Conservation (phyloP, 2,888 invertebrate genomes). For the Cremastinae sp. region DNA sequence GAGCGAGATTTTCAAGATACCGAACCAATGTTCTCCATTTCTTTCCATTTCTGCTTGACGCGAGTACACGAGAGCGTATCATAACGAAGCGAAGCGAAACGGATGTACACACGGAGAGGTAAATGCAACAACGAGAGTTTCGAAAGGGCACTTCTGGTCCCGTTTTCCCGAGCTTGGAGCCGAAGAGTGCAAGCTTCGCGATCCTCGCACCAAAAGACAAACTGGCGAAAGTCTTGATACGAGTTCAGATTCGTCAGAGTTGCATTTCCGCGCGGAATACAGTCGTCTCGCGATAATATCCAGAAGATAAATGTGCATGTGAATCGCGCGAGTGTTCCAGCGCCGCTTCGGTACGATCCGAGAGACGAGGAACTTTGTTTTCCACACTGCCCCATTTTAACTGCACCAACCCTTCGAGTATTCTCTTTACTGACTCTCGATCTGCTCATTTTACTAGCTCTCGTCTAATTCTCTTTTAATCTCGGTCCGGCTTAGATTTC, state of each 20-base stretch:
- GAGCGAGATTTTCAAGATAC: neutral
- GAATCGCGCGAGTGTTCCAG: constrained; percentile 22
- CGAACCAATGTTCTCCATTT: neutral
- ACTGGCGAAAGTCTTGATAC: constrained; percentile 45
- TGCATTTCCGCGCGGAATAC: constrained; percentile 10
- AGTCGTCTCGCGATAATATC: constrained; percentile 12
- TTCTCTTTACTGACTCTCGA: no score
- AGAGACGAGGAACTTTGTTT: no score
- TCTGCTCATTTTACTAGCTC: no score
- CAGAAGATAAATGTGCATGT: neutral
- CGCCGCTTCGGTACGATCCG: no score
- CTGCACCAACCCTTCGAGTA: no score
- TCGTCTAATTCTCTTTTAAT: no score
- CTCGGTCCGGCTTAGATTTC: no score
- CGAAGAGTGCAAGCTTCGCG: constrained; percentile 34
- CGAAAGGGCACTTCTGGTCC: constrained; percentile 33
- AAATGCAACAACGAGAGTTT: constrained; percentile 53
- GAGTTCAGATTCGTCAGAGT: constrained; percentile 36
- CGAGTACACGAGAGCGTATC: constrained; percentile 19
- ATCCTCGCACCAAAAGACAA: constrained; percentile 47
- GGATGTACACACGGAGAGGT: constrained; percentile 2
- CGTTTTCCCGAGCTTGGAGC: no score
- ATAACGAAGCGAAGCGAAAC: constrained; percentile 26
- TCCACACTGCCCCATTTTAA: neutral
- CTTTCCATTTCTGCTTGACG: neutral